Percentiles rank a stretch among this genome's conserved stretches.
Evolutionary conservation across 2,888 invertebrate genomes (phyloP).

Genomic region (Julus scandinavius): DNA sequence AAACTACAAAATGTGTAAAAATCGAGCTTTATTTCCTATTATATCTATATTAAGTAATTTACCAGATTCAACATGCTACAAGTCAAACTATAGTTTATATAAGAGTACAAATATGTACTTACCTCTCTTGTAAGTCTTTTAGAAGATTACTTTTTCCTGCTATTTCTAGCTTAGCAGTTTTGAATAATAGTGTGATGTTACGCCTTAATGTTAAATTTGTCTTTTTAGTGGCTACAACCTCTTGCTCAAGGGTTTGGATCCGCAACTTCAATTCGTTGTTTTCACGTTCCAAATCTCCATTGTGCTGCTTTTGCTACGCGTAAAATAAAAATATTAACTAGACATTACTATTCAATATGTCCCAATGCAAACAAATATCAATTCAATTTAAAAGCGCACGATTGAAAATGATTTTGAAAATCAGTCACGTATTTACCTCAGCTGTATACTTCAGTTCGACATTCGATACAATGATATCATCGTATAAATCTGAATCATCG

Average conservation of each 20-base stretch:
- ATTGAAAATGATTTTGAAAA: background rate
- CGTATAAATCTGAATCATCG: constrained; percentile 44
- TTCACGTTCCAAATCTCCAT: constrained; percentile 36
- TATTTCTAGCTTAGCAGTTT: constrained; percentile 51
- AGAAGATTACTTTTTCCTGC: constrained; percentile 46
- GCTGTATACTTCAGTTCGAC: background rate
- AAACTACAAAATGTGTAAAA: too few relatives aligned
- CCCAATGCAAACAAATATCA: too few relatives aligned
- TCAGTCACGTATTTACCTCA: background rate
- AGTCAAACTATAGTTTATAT: background rate
- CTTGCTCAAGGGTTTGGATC: background rate
- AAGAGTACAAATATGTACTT: background rate
- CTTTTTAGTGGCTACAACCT: background rate
- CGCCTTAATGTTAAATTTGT: constrained; percentile 27
- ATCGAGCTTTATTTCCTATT: too few relatives aligned
- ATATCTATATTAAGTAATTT: too few relatives aligned
- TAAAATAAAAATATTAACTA: background rate
- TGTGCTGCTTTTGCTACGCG: background rate
- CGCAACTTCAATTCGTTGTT: constrained; percentile 6
- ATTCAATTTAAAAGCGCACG: background rate
- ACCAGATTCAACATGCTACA: too few relatives aligned
- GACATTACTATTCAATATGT: background rate
- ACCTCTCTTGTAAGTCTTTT: constrained; percentile 49
- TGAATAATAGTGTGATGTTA: constrained; percentile 53
- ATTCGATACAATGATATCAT: constrained; percentile 48